Conservation (phyloP, 1,140 invertebrate species). For the Mamestra configurata region DNA sequence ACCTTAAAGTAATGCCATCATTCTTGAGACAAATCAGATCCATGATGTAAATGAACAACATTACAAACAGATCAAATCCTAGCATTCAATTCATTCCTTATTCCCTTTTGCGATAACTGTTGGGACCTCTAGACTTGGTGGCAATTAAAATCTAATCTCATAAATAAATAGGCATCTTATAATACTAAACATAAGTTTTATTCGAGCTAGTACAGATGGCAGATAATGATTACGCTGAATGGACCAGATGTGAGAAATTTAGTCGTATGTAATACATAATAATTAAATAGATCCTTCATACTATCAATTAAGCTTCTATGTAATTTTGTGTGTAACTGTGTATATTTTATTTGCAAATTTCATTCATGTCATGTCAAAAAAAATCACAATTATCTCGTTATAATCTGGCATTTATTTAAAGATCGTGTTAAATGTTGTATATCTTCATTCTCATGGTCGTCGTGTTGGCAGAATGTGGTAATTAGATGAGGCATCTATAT, state of each 20-base stretch:
- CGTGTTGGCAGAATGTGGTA: constrained; percentile 40
- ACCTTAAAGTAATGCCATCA: constrained; percentile 40
- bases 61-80: constrained; percentile 30
- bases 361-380: constrained; percentile 43
- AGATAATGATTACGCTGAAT: constrained; percentile 57
- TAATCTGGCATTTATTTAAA: constrained; percentile 53
- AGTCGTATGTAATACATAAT: constrained; percentile 57
- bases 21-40: constrained; percentile 30
- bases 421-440: constrained; percentile 50
- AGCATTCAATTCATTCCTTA: constrained; percentile 21
- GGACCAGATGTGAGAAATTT: constrained; percentile 62
- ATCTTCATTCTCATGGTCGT: constrained; percentile 38
- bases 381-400: constrained; percentile 45
- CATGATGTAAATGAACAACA: constrained; percentile 34
- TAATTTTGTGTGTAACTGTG: constrained; percentile 56
- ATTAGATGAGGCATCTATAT: constrained; percentile 16
- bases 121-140: constrained; percentile 18
- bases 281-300: constrained; percentile 53
- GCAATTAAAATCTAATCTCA: constrained; percentile 35
- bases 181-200: constrained; percentile 45
- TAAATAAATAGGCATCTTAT: constrained; percentile 38
- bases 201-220: constrained; percentile 52
- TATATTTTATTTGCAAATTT: constrained; percentile 53
- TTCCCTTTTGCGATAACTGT: constrained; percentile 37
- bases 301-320: constrained; percentile 54